Percentiles rank a stretch among this genome's conserved stretches.
Conservation (phyloP, 2,888 invertebrate genomes). For the Apamea crenata region DNA sequence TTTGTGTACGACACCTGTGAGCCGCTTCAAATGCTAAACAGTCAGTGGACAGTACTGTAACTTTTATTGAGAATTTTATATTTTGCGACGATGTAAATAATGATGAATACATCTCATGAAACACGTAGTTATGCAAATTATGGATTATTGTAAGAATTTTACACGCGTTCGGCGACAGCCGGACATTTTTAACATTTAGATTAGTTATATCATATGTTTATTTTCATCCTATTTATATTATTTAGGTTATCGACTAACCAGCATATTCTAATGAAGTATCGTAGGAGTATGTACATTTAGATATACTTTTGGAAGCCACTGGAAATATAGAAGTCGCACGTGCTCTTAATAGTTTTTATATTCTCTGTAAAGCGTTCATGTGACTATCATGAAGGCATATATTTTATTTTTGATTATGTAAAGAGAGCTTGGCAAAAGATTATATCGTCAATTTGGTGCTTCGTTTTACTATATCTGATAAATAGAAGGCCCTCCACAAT, state of each 20-base stretch:
- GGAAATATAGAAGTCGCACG: constrained; percentile 66
- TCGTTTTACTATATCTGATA: constrained; percentile 87
- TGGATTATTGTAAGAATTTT: constrained; percentile 61
- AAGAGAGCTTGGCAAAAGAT: constrained; percentile 87
- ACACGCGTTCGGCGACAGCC: constrained; percentile 63
- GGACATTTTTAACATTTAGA: constrained; percentile 78
- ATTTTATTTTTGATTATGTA: constrained; percentile 78
- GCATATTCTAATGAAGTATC: constrained; percentile 77
- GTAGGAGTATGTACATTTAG: constrained; percentile 71
- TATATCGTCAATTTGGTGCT: constrained; percentile 89
- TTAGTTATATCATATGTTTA: constrained; percentile 75
- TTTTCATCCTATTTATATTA: constrained; percentile 82
- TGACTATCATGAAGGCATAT: constrained; percentile 68
- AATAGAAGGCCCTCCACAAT: constrained; percentile 89
- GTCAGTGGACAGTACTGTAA: constrained; percentile 66
- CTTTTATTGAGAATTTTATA: constrained; percentile 74
- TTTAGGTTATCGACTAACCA: constrained; percentile 80
- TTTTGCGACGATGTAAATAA: constrained; percentile 80
- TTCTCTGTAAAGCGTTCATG: constrained; percentile 63
- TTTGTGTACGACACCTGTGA: constrained; percentile 74
- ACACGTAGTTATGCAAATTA: constrained; percentile 58
- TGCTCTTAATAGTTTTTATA: constrained; percentile 67
- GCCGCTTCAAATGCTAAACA: constrained; percentile 68
- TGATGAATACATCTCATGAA: constrained; percentile 63
- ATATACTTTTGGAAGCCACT: constrained; percentile 68